A percentile compares a stretch with the other conserved stretches of the same genome.
These are phyloP conservation scores for Zootermopsis nevadensis DNA, from an alignment of 2,888 invertebrate species.

Conservation along the genomic window DNA sequence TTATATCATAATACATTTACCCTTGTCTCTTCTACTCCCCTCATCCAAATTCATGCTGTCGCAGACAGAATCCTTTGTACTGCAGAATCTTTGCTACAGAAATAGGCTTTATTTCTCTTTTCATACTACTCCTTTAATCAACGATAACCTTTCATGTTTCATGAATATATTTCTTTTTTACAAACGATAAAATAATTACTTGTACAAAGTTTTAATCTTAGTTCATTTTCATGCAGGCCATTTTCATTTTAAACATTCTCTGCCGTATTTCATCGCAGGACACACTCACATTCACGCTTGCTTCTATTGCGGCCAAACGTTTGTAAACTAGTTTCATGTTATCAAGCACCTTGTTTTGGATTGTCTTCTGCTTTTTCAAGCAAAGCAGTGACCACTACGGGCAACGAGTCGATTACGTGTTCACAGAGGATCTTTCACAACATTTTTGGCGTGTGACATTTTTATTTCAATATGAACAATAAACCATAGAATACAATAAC, in stretches of 20 bases:
- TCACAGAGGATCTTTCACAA: too few species aligned
- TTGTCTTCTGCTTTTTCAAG: background rate
- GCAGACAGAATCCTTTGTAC: constrained; percentile 38
- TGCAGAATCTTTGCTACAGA: constrained; percentile 30
- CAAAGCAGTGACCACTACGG: too few species aligned
- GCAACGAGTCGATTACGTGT: too few species aligned
- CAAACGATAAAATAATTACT: constrained; percentile 25
- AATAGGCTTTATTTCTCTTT: constrained; percentile 26
- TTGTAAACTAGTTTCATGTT: background rate
- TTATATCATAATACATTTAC: constrained; percentile 49
- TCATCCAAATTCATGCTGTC: constrained; percentile 14
- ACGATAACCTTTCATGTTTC: constrained; percentile 28
- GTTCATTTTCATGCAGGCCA: constrained; percentile 2
- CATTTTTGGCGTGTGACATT: too few species aligned
- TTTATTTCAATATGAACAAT: too few species aligned
- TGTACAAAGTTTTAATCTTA: constrained; percentile 33
- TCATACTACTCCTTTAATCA: constrained; percentile 21
- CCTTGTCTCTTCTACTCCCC: background rate
- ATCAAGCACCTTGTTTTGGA: background rate
- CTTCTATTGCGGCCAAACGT: background rate
- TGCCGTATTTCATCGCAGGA: background rate
- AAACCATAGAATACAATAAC: too few species aligned
- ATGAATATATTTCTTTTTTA: constrained; percentile 19
- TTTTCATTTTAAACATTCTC: background rate
- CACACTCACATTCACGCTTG: background rate